phyloP scores from a whole-genome alignment of 2,113 vertebrate species.

The Pterocles burchelli region DNA sequence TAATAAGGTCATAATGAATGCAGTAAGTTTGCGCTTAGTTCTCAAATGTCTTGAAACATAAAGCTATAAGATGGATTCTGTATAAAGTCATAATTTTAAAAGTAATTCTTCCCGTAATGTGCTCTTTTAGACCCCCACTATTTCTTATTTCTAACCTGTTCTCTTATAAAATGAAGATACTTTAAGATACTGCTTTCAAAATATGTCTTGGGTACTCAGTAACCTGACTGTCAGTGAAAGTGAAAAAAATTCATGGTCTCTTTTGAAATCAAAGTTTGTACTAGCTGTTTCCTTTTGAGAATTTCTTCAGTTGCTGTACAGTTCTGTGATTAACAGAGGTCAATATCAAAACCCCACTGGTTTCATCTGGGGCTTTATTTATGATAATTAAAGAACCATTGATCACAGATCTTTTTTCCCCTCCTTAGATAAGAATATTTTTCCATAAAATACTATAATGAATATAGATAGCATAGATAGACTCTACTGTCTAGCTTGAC shows the following conservation, averaged over 20 bases:
- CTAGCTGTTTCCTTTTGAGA: neutral
- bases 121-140: neutral
- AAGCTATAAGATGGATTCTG: neutral
- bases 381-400: neutral
- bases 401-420: neutral
- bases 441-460: neutral
- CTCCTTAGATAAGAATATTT: neutral
- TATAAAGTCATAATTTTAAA: neutral
- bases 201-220: neutral
- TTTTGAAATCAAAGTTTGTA: neutral
- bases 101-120: conserved; percentile 11
- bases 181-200: neutral
- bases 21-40: neutral
- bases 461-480: neutral
- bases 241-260: neutral
- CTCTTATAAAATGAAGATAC: neutral
- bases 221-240: neutral
- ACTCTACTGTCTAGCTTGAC: neutral
- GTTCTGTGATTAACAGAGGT: neutral
- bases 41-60: neutral
- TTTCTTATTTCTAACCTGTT: neutral
- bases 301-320: neutral
- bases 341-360: neutral
- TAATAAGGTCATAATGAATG: neutral
- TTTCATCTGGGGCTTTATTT: neutral